Conservation (phyloP, 1,140 invertebrate genomes). For the Cheumatopsyche charites region DNA sequence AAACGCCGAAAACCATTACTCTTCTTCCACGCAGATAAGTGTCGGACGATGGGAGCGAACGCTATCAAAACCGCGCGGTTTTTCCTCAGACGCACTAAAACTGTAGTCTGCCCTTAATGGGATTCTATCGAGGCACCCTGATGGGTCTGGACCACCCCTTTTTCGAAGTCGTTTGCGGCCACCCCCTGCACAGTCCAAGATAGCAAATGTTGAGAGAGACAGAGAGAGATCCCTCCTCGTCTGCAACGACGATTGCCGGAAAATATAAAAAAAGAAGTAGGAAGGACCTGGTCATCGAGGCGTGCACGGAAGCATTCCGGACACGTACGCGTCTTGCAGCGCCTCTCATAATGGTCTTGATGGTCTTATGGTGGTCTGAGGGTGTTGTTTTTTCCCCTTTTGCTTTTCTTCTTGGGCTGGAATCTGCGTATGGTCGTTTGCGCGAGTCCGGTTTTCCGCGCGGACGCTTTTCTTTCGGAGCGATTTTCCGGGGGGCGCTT, state of each 20-base stretch:
- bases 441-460: conserved; percentile 15
- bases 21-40: conserved; percentile 14
- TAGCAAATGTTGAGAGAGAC: no score
- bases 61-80: conserved; percentile 37
- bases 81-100: conserved; percentile 43
- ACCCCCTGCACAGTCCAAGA: no score
- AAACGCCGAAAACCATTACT: conserved; percentile 1
- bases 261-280: no score
- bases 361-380: no score
- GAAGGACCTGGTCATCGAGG: conserved; percentile 37
- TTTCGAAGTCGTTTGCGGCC: conserved; percentile 41
- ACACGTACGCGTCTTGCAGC: conserved; percentile 43
- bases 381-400: no score
- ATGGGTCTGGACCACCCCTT: conserved; percentile 45
- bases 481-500: conserved; percentile 9
- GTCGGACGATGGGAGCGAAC: background rate
- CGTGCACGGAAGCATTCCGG: conserved; percentile 38
- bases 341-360: conserved; percentile 22
- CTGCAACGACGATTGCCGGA: conserved; percentile 34
- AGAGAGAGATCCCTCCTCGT: no score
- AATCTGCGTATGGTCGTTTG: no score
- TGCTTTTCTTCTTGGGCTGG: no score
- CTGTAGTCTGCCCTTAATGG: conserved; percentile 43
- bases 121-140: conserved; percentile 46
- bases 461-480: background rate